These are phyloP conservation scores for Siniperca scherzeri DNA, from an alignment of 2,797 vertebrate species.

Conservation along the genomic window DNA sequence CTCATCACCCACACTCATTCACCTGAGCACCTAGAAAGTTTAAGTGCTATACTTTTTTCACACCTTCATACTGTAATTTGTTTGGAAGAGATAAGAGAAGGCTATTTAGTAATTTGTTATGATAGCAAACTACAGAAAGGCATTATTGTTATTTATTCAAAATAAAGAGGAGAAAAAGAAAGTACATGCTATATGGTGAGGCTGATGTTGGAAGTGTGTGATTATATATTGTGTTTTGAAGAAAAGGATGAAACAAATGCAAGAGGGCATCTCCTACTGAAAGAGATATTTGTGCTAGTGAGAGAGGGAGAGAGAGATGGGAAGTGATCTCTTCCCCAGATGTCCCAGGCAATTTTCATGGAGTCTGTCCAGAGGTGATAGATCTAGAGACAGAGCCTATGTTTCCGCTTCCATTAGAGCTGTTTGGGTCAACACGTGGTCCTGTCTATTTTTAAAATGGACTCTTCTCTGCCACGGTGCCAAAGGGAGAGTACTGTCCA, in stretches of 20 bases:
- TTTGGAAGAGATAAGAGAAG: neutral
- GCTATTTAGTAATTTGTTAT: neutral
- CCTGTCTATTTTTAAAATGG: slow-evolving; percentile 70
- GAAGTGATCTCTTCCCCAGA: slow-evolving; percentile 71
- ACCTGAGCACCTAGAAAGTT: neutral
- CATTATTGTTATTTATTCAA: neutral
- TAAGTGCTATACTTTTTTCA: neutral
- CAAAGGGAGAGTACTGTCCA: slow-evolving; percentile 50
- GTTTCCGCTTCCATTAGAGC: slow-evolving; percentile 71
- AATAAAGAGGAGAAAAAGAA: neutral
- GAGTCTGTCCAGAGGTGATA: slow-evolving; percentile 65
- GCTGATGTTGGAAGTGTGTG: neutral
- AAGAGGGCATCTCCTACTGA: neutral
- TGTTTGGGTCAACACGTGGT: slow-evolving; percentile 68
- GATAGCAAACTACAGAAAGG: neutral
- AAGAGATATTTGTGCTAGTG: neutral
- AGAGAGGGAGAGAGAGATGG: slow-evolving; percentile 12
- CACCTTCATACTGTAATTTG: neutral
- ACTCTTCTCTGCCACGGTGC: slow-evolving; percentile 25
- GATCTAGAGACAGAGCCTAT: slow-evolving; percentile 66
- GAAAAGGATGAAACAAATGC: neutral
- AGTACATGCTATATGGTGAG: neutral
- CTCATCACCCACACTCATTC: neutral
- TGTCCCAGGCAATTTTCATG: slow-evolving; percentile 58
- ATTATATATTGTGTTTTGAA: neutral